phyloP scores from a whole-genome alignment of 1,140 invertebrate genomes.

The Sycophaga agraensis region DNA sequence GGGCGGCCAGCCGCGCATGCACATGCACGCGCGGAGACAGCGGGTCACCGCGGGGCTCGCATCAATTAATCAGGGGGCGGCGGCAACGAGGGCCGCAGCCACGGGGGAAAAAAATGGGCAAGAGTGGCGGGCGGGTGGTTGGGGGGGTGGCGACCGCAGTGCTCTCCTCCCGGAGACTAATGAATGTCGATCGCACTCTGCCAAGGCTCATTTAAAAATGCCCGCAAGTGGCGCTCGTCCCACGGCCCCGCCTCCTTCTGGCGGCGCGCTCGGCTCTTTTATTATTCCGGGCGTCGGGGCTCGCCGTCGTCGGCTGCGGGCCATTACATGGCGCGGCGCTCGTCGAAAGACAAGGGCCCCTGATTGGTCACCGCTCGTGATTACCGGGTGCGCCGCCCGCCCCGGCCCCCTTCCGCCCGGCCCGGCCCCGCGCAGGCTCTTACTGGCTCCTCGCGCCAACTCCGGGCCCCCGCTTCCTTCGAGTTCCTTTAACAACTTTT shows the following conservation, averaged over 20 bases:
- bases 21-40: too few species aligned
- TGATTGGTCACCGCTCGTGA: conserved; percentile 46
- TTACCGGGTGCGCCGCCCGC: conserved; percentile 37
- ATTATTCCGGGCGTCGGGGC: conserved; percentile 33
- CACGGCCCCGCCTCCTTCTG: conserved; percentile 9
- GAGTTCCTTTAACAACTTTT: conserved; percentile 7
- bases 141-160: too few species aligned
- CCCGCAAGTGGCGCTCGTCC: neutral
- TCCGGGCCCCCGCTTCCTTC: conserved; percentile 17
- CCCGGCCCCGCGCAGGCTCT: too few species aligned
- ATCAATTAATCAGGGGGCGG: too few species aligned
- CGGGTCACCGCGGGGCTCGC: too few species aligned
- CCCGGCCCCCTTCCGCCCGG: too few species aligned
- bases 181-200: conserved; percentile 38
- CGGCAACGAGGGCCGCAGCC: too few species aligned
- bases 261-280: conserved; percentile 32
- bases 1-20: too few species aligned
- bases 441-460: conserved; percentile 21
- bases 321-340: too few species aligned
- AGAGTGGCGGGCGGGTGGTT: too few species aligned
- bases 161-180: conserved; percentile 33
- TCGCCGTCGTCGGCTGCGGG: too few species aligned
- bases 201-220: conserved; percentile 43
- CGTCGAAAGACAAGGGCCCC: conserved; percentile 37
- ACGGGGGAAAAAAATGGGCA: too few species aligned